Conservation (phyloP, 2,113 vertebrate species). For the Cichladusa arquata region DNA sequence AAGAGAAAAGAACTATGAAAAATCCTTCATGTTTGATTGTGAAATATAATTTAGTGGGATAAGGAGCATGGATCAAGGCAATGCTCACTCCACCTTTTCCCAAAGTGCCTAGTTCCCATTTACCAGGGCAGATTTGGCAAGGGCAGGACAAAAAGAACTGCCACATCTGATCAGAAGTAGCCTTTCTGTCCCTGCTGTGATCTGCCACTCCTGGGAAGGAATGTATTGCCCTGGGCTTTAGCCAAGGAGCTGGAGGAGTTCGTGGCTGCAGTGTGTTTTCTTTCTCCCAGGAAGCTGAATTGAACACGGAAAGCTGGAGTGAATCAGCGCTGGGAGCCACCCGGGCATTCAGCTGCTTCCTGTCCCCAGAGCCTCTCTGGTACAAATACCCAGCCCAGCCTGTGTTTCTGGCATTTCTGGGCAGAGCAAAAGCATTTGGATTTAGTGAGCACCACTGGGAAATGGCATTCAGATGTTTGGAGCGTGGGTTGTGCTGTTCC, state of each 20-base stretch:
- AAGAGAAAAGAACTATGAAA: background rate
- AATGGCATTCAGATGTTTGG: background rate
- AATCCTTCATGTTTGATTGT: background rate
- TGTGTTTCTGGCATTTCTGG: constrained; percentile 4
- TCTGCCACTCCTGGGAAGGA: background rate
- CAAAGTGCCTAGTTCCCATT: background rate
- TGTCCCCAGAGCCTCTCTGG: background rate
- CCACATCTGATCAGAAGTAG: background rate
- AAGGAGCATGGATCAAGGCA: background rate
- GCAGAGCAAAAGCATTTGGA: background rate
- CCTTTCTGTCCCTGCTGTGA: background rate
- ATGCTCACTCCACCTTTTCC: background rate
- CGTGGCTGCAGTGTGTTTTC: background rate
- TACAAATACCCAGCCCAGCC: background rate
- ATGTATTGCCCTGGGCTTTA: background rate
- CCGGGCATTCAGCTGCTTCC: background rate
- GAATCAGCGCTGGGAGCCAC: background rate
- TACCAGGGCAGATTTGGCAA: background rate
- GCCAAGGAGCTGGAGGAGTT: background rate
- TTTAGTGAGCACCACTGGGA: background rate
- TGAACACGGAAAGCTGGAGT: background rate
- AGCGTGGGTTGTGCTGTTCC: background rate
- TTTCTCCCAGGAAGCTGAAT: constrained; percentile 7
- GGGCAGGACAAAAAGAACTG: background rate
- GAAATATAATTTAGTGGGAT: background rate